Evolutionary conservation across 2,797 vertebrate genomes (phyloP).

Genomic region (Pangasius krempfi): DNA sequence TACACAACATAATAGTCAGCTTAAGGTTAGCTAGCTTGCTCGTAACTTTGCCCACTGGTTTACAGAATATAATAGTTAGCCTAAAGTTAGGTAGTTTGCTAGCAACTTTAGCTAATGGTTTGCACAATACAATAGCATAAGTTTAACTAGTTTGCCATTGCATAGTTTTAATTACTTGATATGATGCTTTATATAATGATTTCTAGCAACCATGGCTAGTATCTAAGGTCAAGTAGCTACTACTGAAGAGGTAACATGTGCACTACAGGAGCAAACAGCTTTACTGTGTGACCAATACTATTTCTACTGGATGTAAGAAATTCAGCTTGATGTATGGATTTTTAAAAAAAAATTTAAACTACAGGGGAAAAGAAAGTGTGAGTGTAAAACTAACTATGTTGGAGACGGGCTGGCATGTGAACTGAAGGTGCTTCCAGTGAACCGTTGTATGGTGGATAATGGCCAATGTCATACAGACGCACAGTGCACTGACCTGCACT

Average conservation of each 20-base stretch:
- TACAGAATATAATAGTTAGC: neutral
- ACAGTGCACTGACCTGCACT: conserved; percentile 85
- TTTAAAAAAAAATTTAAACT: neutral
- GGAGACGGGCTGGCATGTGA: conserved; percentile 87
- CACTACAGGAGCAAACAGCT: neutral
- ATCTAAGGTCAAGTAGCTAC: neutral
- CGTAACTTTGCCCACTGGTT: neutral
- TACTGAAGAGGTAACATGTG: neutral
- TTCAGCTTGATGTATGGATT: conserved; percentile 15
- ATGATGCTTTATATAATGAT: neutral
- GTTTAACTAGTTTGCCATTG: neutral
- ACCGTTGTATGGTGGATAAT: conserved; percentile 89
- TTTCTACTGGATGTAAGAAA: neutral
- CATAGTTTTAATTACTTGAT: neutral
- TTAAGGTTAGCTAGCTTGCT: neutral
- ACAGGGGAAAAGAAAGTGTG: conserved; percentile 84
- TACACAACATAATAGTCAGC: neutral
- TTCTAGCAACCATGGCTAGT: neutral
- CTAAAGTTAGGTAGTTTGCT: neutral
- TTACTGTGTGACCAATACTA: neutral
- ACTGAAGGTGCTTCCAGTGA: conserved; percentile 75
- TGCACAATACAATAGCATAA: neutral
- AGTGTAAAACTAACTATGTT: conserved; percentile 83
- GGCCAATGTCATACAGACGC: conserved; percentile 85
- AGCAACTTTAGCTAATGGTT: neutral